Base-by-base conservation (phyloP, 2,888 invertebrate species). In the Aplocera efformata region DNA sequence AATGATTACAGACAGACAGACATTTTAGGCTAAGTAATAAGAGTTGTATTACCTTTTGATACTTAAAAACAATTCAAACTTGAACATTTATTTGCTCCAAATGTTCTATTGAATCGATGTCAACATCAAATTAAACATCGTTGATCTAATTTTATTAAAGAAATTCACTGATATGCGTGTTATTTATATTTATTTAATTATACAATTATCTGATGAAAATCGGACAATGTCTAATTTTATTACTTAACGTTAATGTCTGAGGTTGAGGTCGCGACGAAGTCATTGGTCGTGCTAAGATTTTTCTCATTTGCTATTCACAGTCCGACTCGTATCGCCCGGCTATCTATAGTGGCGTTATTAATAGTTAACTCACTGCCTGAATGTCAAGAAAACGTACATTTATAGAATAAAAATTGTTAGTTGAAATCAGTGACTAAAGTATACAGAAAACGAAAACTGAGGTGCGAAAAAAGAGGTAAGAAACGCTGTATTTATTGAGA, bases 301-400 rank as follows among this genome's bases (percentile, higher is more conserved):
- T 74, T 71, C 77, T 80, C 81, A 80, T 80, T 81, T 80, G 77
- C 63, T 63, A 78, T 77, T 75, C 77, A 72, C 74, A 66, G 62
- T 67, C 58, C 62, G 68, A 58, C 66, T 63, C 67, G 74, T 60
- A 61, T 58, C 67, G 70, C 59, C 56, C 66, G 69, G 67, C 73
- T 76, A 74, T 75, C 73, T 70, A 71, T 69, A 72, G 67, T 71
- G 60, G 65, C 74, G 67, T 72, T 74, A 77, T 77, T 66, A 78
- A 76, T 78, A 77, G 79, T 77, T 67, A 49, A 58, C 66, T 58
- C 53, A 53, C 63, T 56, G 63, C 56, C 60, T 61, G 64, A 63
- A 64, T 56, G 67, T 52, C 59, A 58, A 51, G 60, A 67, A 67
- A 67, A 70, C 60, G 67, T 60, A 58, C 57, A 49, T 44, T n/a